phyloP scores from a whole-genome alignment of 2,113 vertebrate genomes.

The Ancistrus triradiatus region DNA sequence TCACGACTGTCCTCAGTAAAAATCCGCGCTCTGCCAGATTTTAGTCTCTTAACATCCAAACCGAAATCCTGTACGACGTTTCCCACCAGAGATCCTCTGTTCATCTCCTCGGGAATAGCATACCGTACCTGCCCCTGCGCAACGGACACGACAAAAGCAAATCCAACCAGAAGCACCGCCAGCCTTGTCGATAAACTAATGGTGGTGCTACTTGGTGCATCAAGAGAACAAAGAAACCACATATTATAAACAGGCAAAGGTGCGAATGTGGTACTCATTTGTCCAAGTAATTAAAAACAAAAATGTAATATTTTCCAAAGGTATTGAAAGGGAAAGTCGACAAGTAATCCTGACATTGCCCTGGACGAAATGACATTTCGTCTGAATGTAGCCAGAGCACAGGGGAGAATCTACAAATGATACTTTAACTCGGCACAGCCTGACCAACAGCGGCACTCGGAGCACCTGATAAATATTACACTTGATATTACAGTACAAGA shows the following conservation, averaged over 20 bases:
- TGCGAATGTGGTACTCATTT: too few relatives aligned
- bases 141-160: slow-evolving; percentile 1
- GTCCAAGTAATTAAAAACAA: too few relatives aligned
- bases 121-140: slow-evolving; percentile 25
- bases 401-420: slow-evolving; percentile 34
- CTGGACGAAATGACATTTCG: too few relatives aligned
- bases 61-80: slow-evolving; percentile 39
- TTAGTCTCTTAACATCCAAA: slow-evolving; percentile 39
- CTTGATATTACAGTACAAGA: too few relatives aligned
- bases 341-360: too few relatives aligned
- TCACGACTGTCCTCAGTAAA: slow-evolving; percentile 48
- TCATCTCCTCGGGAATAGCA: slow-evolving; percentile 41
- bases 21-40: slow-evolving; percentile 41
- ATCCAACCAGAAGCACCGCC: neutral
- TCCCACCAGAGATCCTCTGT: slow-evolving; percentile 29
- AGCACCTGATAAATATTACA: slow-evolving; percentile 66
- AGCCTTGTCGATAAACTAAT: neutral
- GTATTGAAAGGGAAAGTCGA: too few relatives aligned
- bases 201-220: neutral
- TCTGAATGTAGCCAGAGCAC: neutral
- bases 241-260: neutral
- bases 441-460: slow-evolving; percentile 85
- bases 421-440: slow-evolving; percentile 33
- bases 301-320: too few relatives aligned
- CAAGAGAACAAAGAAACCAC: neutral